A percentile compares a stretch with the other conserved stretches of the same genome.
Conservation (phyloP, 2,797 vertebrate genomes). For the Botia almorhae region DNA sequence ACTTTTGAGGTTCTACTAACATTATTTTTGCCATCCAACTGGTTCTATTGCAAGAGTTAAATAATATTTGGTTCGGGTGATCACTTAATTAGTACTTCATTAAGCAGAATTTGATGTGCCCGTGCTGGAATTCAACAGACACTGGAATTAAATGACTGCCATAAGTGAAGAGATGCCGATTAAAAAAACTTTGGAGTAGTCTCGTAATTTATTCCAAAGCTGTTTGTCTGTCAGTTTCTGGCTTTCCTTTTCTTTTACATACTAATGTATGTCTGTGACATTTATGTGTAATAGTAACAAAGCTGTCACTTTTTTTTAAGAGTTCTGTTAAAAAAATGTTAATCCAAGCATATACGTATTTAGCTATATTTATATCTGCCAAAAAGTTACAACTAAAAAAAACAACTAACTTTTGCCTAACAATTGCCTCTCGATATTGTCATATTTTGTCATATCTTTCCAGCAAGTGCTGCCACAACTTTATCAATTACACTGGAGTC, state of each 20-base stretch:
- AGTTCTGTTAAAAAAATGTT: background rate
- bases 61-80: too few species aligned
- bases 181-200: too few species aligned
- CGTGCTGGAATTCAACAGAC: too few species aligned
- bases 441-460: slow-evolving; percentile 64
- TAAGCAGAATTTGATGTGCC: too few species aligned
- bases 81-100: too few species aligned
- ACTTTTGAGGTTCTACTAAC: too few species aligned
- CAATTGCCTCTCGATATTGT: background rate
- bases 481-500: slow-evolving; percentile 68
- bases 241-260: background rate
- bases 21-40: too few species aligned
- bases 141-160: too few species aligned
- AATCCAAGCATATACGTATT: background rate
- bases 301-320: background rate
- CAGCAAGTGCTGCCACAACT: slow-evolving; percentile 68
- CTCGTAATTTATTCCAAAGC: too few species aligned
- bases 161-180: too few species aligned
- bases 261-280: background rate
- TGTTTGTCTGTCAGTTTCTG: background rate
- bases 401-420: background rate
- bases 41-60: too few species aligned
- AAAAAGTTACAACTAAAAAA: background rate
- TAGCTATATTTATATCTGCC: background rate
- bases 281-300: background rate